phyloP scores from a whole-genome alignment of 2,888 invertebrate genomes.

The Leptura quadrifasciata region DNA sequence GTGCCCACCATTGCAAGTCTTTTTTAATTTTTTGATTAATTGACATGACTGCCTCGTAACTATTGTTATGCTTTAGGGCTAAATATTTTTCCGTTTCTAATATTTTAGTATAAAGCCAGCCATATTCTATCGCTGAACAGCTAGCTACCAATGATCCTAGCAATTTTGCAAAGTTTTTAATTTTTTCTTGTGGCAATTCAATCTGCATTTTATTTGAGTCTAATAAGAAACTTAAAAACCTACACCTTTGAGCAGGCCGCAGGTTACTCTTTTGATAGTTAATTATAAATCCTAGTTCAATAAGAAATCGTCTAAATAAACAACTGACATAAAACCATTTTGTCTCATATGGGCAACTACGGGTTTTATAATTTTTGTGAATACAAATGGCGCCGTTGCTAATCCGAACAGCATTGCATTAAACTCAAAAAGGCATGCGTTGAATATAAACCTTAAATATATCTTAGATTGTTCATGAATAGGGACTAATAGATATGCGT shows the following conservation, averaged over 20 bases:
- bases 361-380: neutral
- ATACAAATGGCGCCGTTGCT: too few relatives aligned
- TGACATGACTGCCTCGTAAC: neutral
- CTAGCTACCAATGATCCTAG: neutral
- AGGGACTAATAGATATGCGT: too few relatives aligned
- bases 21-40: neutral
- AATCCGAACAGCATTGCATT: too few relatives aligned
- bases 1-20: neutral
- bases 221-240: too few relatives aligned
- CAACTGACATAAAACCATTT: neutral
- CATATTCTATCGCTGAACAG: neutral
- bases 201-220: too few relatives aligned
- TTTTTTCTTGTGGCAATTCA: too few relatives aligned
- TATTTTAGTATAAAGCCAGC: neutral
- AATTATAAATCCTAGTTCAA: too few relatives aligned
- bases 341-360: neutral
- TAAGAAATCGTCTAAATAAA: neutral
- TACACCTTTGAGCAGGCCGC: too few relatives aligned
- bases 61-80: neutral
- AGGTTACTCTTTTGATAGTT: too few relatives aligned
- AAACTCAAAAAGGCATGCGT: too few relatives aligned
- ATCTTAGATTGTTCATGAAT: too few relatives aligned
- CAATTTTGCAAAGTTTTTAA: neutral
- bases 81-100: neutral
- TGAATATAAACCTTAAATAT: too few relatives aligned